Evolutionary conservation across 92 coral and sea anemone genomes (phyloP).

Genomic region (Galaxea fascicularis): DNA sequence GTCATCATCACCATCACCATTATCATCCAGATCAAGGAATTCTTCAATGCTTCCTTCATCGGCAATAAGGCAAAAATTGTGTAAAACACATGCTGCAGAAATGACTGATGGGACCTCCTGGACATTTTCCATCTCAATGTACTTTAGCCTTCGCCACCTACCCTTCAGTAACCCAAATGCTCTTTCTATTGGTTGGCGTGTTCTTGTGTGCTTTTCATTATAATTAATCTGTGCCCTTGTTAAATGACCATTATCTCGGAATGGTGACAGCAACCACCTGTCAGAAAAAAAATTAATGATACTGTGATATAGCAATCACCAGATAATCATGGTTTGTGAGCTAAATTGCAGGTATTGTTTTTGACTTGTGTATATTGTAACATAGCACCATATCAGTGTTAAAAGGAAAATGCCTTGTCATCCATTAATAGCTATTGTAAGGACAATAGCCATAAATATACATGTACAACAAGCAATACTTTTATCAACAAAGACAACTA

Average conservation of each 20-base stretch:
- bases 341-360: neutral
- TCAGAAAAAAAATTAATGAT: no score
- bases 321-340: neutral
- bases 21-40: conserved; percentile 44
- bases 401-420: neutral
- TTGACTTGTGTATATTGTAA: no score
- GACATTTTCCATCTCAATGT: conserved; percentile 42
- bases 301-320: neutral
- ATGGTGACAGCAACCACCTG: no score
- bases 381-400: neutral
- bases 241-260: no score
- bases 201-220: conserved; percentile 40
- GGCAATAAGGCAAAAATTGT: conserved; percentile 56
- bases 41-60: conserved; percentile 59
- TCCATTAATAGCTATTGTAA: neutral
- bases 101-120: conserved; percentile 25
- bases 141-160: conserved; percentile 44
- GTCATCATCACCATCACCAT: conserved; percentile 37
- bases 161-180: conserved; percentile 63
- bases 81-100: conserved; percentile 61
- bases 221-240: conserved; percentile 13
- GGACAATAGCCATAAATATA: no score
- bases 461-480: neutral
- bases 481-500: neutral
- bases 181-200: conserved; percentile 49